These are phyloP conservation scores for Mamestra brassicae DNA, from an alignment of 2,888 invertebrate genomes.

Conservation along the genomic window DNA sequence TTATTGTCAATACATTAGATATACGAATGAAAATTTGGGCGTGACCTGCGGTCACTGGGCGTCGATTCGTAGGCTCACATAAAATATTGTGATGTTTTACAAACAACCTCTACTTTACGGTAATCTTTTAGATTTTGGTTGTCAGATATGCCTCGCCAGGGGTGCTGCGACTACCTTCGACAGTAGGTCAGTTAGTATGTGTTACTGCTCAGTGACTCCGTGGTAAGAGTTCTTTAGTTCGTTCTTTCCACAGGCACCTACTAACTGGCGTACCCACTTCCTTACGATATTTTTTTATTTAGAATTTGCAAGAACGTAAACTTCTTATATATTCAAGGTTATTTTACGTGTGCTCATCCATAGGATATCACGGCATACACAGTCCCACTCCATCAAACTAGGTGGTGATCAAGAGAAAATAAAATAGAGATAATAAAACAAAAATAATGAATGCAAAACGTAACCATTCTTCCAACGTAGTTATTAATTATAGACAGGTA, in stretches of 20 bases:
- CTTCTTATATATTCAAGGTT: background rate
- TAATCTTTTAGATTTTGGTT: slow-evolving; percentile 7
- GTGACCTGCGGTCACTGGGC: background rate
- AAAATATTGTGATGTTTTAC: background rate
- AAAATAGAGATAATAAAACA: too few species aligned
- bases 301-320: background rate
- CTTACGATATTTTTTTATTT: background rate
- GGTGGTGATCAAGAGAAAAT: too few species aligned
- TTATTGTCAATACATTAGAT: background rate
- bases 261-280: background rate
- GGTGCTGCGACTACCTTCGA: slow-evolving; percentile 25
- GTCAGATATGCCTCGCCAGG: slow-evolving; percentile 5
- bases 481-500: too few species aligned
- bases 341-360: background rate
- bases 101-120: background rate
- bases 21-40: background rate
- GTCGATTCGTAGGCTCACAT: background rate
- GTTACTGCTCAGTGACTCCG: slow-evolving; percentile 11
- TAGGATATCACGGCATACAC: background rate
- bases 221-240: slow-evolving; percentile 11
- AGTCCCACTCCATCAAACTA: too few species aligned
- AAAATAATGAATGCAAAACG: too few species aligned
- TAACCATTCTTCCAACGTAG: too few species aligned
- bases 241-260: slow-evolving; percentile 13
- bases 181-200: slow-evolving; percentile 49